Evolutionary conservation across 1,140 invertebrate species (phyloP).

Genomic region (Drosophila lini): DNA sequence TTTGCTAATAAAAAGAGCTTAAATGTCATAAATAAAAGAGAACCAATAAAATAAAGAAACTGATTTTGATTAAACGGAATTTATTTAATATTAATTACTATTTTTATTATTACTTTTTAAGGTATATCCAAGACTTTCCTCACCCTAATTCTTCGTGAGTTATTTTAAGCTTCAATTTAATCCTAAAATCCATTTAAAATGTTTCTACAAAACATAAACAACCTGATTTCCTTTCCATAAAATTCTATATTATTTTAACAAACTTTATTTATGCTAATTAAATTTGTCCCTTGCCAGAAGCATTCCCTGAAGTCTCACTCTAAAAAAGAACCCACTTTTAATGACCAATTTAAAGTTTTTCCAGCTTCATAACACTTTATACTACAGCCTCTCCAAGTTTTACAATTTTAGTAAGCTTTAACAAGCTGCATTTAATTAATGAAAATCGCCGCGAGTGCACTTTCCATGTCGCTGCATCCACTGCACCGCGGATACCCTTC

Average conservation of each 20-base stretch:
- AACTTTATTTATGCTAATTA: slow-evolving; percentile 11
- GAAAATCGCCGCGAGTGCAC: neutral
- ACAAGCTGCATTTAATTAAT: slow-evolving; percentile 13
- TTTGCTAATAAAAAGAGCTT: neutral
- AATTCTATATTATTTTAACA: slow-evolving; percentile 1
- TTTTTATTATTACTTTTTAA: neutral
- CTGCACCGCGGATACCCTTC: slow-evolving; percentile 7
- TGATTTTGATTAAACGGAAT: neutral
- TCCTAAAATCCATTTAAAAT: neutral
- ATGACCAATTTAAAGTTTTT: slow-evolving; percentile 2
- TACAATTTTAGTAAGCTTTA: neutral
- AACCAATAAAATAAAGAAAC: neutral
- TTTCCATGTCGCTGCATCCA: slow-evolving; percentile 18
- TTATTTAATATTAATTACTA: neutral
- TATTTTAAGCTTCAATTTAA: neutral
- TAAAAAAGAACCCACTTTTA: neutral
- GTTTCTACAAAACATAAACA: neutral
- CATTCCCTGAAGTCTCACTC: neutral
- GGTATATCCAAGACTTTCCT: neutral
- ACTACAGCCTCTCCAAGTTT: neutral
- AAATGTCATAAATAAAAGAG: too few relatives aligned
- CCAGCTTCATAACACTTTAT: neutral
- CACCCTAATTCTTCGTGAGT: too few relatives aligned
- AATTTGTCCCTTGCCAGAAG: neutral
- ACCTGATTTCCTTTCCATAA: neutral